Evolutionary conservation across 2,888 invertebrate species (phyloP), one percentile per base, ranked within the genome.

Genomic region (Tiliacea aurago): DNA sequence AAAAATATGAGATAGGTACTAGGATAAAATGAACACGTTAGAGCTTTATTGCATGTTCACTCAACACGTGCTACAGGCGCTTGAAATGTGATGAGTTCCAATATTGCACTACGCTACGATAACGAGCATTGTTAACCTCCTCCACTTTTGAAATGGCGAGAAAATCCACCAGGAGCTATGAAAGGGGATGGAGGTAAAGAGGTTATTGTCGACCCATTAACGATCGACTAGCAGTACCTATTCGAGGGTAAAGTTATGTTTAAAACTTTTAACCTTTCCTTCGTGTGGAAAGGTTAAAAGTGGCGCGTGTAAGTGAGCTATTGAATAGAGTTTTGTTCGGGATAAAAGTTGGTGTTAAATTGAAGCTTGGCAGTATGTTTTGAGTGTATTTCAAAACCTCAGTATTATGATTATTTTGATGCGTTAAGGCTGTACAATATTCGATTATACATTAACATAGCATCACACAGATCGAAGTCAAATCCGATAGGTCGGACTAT

Each of bases 181-280:
- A 33, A 59, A 63, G 13, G 13, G 47, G 53, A 18, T 15, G 47
- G 47, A 66, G 33, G 64, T 63, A 71, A 83, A 71, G 51, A 49
- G 67, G 65, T 83, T 83, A 78, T 73, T 68, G 56, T 69, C 11
- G 51, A 62, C 65, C 49, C 23, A 70, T 61, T 70, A 61, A 62
- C 49, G 55, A 61, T 78, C 59, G 47, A 82, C 33, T 45, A 33
- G 28, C 18, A 65, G 43, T 71, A 56, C 65, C 56, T 65, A 68
- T 55, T 1, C 13, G 23, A 49, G 47, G 33, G 20, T 75, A 23
- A 80, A 65, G 62, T 70, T 47, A 76, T 66, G 53, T 58, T 80
- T 37, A n/a, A 62, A 70, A 56, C 56, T 75, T 55, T 45, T 28
- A 56, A 13, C 55, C 23, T 55, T 62, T 62, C 20, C 20, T 63